Base-by-base conservation (phyloP, 1,140 invertebrate genomes). In the Scaptomyza montana region DNA sequence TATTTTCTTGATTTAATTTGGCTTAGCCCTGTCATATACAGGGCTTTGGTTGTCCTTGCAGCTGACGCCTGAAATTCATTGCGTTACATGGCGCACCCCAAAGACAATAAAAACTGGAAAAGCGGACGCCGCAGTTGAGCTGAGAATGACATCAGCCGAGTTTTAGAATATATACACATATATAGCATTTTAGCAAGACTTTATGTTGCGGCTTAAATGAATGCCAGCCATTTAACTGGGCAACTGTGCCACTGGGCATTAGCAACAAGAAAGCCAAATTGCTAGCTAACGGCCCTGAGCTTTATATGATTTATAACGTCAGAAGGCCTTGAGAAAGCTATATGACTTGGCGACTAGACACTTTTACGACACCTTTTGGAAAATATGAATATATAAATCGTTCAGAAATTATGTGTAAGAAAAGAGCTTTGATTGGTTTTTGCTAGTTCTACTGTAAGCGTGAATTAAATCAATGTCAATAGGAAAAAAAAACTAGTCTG, bases 131-230 rank as follows among this genome's bases (percentile, higher is more conserved):
- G 51, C 50, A 43, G n/a, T 43, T n/a, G 39, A 2, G 50, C 33
- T 6, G 49, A 54, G 46, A 78, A 74, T 81, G 78, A 81, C 79
- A 82, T 81, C 78, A 81, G 78, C 65, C 56, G 8, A 10, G 16
- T 13, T 12, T 33, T 39, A 30, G 16, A 33, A n/a, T 41, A 49
- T 30, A 49, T 10, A 51, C 19, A 25, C 21, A 25, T 2, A 25
- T 25, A 25, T 47, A 49, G 16, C 73, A 77, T 77, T 80, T 77
- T 68, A 64, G 62, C 78, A 80, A 59, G 62, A 77, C 46, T 60
- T 70, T 63, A 56, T 74, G 72, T 59, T 45, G 19, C 13, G 53
- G 69, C 56, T 53, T 67, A 45, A 47, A 41, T 63, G 47, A 30
- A 30, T 45, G 45, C 49, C 36, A 7, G 2, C 10, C 47, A 8